Base-by-base conservation (phyloP, 2,888 invertebrate species). In the Atrina japonica region DNA sequence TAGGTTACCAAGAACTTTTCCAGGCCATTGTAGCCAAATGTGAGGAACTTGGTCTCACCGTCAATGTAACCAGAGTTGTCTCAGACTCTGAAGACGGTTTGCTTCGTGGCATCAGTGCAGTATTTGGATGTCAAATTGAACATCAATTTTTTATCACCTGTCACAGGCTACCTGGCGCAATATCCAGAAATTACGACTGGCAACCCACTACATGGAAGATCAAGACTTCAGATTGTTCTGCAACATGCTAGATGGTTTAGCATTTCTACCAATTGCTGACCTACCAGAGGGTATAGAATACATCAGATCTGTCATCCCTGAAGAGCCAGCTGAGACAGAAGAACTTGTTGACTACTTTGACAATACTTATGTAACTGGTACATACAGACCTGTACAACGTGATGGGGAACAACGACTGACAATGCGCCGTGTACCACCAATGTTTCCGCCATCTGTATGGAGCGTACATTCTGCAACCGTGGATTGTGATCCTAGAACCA, bases 301-400 rank as follows among this genome's bases (percentile, higher is more conserved):
- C 29, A 53, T 53, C 30, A 27, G 53, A 27, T 29, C 30, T 1
- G 29, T 56, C 40, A 56, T 40, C 7, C 56, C 41, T 35, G 7
- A 41, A 23, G 40, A 56, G 9, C 61, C 47, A 29, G 30, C 30
- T 30, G 61, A 47, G 16, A 9, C 35, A n/a, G 50, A 18, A 14
- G 63, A 52, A 23, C 40, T 63, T 14, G 63, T 63, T 16, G 63
- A 52, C 52, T 63, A 52, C 50, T 63, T 63, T n/a, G 63, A 63
- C 14, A 29, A 23, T 7, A 63, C 50, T 6, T 63, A 63, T 35
- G 50, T 61, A n/a, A 49, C n/a, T 16, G 49, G 50, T 7, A 47
- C 47, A 11, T 49, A 49, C 35, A 1, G 21, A 21, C 58, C n/a
- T n/a, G 21, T 41, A 1, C 40, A 41, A 21, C 40, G 16, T 30